Percentiles rank a stretch among this genome's conserved stretches.
Evolutionary conservation across 2,888 invertebrate genomes (phyloP).

Genomic region (Melipona beecheii): DNA sequence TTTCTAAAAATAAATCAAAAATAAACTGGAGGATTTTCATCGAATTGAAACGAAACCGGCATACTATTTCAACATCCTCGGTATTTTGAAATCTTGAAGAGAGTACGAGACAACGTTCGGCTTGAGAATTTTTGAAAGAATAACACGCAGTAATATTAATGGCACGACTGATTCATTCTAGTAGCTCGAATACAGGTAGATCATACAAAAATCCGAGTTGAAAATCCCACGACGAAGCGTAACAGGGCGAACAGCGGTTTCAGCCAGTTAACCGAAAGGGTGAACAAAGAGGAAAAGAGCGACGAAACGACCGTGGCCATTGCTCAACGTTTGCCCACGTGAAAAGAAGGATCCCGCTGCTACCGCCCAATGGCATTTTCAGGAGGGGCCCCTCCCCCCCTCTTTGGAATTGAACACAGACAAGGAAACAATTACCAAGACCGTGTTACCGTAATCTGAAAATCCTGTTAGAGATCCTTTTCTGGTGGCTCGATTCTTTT

Average conservation of each 20-base stretch:
- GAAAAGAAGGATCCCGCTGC: conserved; percentile 31
- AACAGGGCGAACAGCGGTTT: conserved; percentile 2
- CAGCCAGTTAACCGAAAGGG: conserved; percentile 44
- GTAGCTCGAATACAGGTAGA: neutral
- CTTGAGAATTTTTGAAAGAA: no score
- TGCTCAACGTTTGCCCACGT: conserved; percentile 16
- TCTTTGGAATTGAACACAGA: conserved; percentile 62
- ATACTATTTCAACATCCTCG: no score
- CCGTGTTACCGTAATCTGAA: conserved; percentile 74
- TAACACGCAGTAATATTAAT: no score
- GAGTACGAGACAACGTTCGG: no score
- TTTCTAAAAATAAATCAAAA: no score
- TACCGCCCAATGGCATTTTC: conserved; percentile 43
- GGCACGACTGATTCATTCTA: no score
- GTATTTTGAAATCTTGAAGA: no score
- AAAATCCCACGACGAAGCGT: neutral
- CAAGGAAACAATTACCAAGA: conserved; percentile 73
- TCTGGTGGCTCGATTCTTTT: conserved; percentile 56
- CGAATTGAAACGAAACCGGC: no score
- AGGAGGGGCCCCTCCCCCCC: conserved; percentile 17
- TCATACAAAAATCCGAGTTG: neutral
- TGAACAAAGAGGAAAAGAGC: neutral
- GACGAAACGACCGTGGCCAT: conserved; percentile 41
- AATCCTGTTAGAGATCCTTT: conserved; percentile 71
- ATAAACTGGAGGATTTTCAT: no score